These are phyloP conservation scores for Caenorhabditis sulstoni DNA, from an alignment of 2,888 invertebrate genomes.

Conservation along the genomic window DNA sequence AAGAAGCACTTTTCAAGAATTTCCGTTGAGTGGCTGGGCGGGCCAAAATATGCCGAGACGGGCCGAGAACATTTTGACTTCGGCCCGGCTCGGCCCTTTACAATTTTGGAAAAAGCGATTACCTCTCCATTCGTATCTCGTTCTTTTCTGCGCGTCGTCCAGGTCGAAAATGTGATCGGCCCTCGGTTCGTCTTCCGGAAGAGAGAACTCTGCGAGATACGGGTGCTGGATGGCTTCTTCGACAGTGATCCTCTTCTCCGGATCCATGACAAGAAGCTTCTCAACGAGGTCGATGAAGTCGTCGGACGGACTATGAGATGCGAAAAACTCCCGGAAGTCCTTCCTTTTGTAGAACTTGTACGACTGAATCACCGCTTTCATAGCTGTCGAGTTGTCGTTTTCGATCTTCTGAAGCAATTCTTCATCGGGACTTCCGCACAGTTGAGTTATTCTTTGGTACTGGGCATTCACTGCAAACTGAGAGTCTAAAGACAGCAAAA, in stretches of 20 bases:
- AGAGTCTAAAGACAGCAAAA: too few relatives aligned
- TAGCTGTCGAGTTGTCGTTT: constrained; percentile 65
- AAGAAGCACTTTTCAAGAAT: too few relatives aligned
- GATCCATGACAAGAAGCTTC: constrained; percentile 76
- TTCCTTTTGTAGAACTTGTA: constrained; percentile 45
- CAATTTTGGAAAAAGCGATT: too few relatives aligned
- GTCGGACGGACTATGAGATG: constrained; percentile 36
- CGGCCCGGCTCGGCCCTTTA: too few relatives aligned
- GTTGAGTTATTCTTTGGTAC: constrained; percentile 72
- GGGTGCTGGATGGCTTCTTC: constrained; percentile 73
- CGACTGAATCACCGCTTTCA: constrained; percentile 70
- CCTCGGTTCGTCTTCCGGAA: constrained; percentile 74
- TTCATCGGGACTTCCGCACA: constrained; percentile 76
- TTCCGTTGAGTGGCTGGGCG: too few relatives aligned
- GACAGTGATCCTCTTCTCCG: constrained; percentile 65
- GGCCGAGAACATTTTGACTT: too few relatives aligned
- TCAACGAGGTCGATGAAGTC: constrained; percentile 76
- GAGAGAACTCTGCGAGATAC: constrained; percentile 69
- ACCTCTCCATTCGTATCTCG: constrained; percentile 74
- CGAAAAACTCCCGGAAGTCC: constrained; percentile 65
- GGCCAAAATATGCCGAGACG: too few relatives aligned
- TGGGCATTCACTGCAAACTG: constrained; percentile 70
- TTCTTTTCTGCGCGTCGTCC: constrained; percentile 67
- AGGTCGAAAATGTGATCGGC: constrained; percentile 72
- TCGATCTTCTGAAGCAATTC: constrained; percentile 75